Base-by-base conservation (phyloP, 2,113 vertebrate species). In the Xiphophorus couchianus region DNA sequence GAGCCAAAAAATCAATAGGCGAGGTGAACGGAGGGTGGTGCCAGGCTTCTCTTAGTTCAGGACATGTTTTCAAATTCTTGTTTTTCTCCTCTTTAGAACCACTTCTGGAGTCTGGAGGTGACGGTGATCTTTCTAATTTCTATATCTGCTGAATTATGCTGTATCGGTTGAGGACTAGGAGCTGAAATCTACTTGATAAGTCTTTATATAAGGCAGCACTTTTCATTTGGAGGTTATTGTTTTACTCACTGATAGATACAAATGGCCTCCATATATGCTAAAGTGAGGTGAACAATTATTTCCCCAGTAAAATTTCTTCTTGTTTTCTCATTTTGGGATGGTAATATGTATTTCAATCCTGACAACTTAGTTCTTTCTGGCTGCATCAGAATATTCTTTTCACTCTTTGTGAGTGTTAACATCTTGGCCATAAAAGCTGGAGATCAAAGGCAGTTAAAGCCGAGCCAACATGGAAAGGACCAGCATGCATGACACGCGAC, bases 1-100 rank as follows among this genome's bases (percentile, higher is more conserved):
- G 81, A 89, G 92, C 90, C 86, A 90, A 92, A 86, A 88, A 93
- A 93, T 94, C 93, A 89, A 94, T 94, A 80, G 60, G 69, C 74
- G 77, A 90, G 83, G 86, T 84, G 92, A 86, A 75, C 76, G 77
- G 80, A 80, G 66, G 74, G 77, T 76, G 66, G 65, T 33, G 71
- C 58, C 27, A 76, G 51, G 58, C 80, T 44, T 83, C 58, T 84
- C 48, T 71, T 66, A 84, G 82, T 81, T 86, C 60, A 73, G 69
- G 78, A 84, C 63, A 80, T 85, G 79, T 85, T 91, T 90, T 91
- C 54, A 84, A 88, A 90, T 90, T 76, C 80, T 65, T 35, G 65
- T 84, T 91, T 90, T 90, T 74, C 79, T 87, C 62, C 72, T 73
- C 70, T 80, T 86, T 84, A 86, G 77, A 90, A 86, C 72, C 73